Conservation (phyloP, 1,140 invertebrate species). For the Drosophila nebulosa region DNA sequence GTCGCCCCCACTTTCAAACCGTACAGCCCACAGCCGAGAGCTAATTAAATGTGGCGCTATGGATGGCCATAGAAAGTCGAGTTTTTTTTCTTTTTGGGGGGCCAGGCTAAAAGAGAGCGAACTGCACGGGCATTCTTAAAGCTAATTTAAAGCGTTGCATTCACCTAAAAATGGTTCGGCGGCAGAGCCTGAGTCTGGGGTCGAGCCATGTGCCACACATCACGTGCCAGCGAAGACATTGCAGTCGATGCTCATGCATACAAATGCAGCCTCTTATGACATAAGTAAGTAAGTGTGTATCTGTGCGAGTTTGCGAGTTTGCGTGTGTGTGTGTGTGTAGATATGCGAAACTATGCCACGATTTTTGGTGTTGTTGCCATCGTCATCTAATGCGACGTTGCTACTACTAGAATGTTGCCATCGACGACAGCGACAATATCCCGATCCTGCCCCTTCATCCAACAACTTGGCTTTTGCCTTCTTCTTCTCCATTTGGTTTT, state of each 20-base stretch:
- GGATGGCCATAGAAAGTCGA: constrained; percentile 53
- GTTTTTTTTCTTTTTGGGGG: background rate
- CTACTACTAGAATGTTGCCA: constrained; percentile 58
- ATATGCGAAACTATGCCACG: constrained; percentile 58
- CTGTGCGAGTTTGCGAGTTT: constrained; percentile 53
- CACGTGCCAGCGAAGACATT: constrained; percentile 74
- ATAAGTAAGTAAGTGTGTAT: constrained; percentile 46
- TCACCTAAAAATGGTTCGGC: background rate
- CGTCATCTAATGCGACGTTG: constrained; percentile 53
- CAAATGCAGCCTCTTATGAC: constrained; percentile 72
- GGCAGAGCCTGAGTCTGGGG: background rate
- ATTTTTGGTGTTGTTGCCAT: constrained; percentile 42
- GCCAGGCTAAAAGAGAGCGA: constrained; percentile 20
- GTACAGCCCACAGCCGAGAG: constrained; percentile 24
- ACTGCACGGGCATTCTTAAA: constrained; percentile 58
- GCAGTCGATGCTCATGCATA: constrained; percentile 64
- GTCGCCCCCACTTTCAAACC: constrained; percentile 18
- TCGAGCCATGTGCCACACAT: constrained; percentile 68
- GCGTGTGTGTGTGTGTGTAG: constrained; percentile 36
- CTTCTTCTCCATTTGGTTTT: constrained; percentile 25
- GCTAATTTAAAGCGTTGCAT: constrained; percentile 61
- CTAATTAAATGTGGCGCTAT: constrained; percentile 67
- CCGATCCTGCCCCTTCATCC: no score
- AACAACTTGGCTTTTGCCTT: background rate
- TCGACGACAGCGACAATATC: background rate